A percentile compares a stretch with the other conserved stretches of the same genome.
phyloP scores from a whole-genome alignment of 2,797 vertebrate genomes.

The Otolemur crassicaudatus region DNA sequence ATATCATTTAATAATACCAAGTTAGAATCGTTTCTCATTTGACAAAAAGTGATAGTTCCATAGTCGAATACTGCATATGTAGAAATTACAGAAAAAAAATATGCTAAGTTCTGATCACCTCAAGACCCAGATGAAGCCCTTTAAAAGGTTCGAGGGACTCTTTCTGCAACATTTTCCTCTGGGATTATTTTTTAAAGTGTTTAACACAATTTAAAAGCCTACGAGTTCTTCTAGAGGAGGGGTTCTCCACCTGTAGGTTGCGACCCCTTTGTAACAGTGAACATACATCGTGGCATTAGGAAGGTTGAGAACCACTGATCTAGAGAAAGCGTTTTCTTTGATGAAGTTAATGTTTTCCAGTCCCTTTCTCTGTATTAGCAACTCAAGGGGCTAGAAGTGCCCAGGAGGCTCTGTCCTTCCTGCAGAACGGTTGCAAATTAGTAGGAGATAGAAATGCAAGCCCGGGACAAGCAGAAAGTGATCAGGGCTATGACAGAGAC shows the following conservation, averaged over 20 bases:
- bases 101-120: neutral
- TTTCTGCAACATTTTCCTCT: neutral
- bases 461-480: neutral
- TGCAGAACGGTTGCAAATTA: neutral
- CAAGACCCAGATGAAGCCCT: neutral
- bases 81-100: neutral
- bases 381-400: neutral
- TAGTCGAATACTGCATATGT: neutral
- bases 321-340: neutral
- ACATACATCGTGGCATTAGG: too few species aligned
- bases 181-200: neutral
- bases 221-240: neutral
- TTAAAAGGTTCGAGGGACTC: neutral
- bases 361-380: neutral
- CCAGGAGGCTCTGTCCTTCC: neutral
- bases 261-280: too few species aligned
- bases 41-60: neutral
- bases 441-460: neutral
- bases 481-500: too few species aligned
- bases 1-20: neutral
- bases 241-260: too few species aligned
- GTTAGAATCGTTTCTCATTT: neutral
- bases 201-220: neutral
- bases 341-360: neutral
- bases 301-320: neutral